Conservation (phyloP, 2,797 vertebrate species). For the Gallinago solitaria region DNA sequence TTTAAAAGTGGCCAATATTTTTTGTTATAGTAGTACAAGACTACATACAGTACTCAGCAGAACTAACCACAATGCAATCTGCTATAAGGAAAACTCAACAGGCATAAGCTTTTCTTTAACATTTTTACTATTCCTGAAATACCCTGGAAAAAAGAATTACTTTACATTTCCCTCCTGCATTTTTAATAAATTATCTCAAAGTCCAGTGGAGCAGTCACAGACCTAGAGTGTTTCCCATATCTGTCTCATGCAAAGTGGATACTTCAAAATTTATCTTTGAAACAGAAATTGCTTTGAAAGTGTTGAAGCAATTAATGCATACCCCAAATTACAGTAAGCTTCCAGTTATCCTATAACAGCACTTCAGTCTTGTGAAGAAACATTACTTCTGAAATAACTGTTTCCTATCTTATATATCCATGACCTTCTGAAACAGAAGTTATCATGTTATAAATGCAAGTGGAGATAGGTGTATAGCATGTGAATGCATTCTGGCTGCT, state of each 20-base stretch:
- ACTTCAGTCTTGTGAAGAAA: not conserved
- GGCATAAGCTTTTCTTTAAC: not conserved
- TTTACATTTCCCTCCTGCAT: not conserved
- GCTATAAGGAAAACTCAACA: not conserved
- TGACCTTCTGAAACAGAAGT: not conserved
- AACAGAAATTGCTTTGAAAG: not conserved
- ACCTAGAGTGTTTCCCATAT: not conserved
- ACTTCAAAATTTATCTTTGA: not conserved
- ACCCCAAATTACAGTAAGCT: not conserved
- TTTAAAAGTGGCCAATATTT: not conserved
- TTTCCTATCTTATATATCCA: not conserved
- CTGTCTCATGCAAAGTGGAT: not conserved
- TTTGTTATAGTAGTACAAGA: not conserved
- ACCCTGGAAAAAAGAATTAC: not conserved
- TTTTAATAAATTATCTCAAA: not conserved
- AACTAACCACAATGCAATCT: not conserved
- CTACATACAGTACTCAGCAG: not conserved
- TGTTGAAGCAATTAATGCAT: not conserved
- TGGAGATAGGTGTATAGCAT: not conserved
- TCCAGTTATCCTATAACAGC: not conserved
- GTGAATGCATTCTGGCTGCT: not conserved
- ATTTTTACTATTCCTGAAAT: not conserved
- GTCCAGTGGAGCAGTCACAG: not conserved
- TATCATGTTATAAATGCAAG: not conserved
- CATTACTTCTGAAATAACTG: not conserved